Evolutionary conservation across 2,888 invertebrate genomes (phyloP).

Genomic region (Mesorhabditis sp.): DNA sequence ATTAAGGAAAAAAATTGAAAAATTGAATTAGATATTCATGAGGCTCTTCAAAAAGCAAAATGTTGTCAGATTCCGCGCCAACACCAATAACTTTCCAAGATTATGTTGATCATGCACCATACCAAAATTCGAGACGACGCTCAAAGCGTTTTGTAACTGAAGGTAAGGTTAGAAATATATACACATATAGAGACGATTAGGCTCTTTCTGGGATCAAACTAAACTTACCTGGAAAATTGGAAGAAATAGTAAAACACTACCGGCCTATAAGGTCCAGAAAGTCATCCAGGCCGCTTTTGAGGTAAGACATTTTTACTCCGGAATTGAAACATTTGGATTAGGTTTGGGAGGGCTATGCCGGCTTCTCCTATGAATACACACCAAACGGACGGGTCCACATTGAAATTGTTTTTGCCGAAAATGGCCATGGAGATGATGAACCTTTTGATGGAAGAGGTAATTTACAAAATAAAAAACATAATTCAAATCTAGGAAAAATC

Average conservation of each 20-base stretch:
- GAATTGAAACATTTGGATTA: background rate
- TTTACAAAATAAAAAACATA: background rate
- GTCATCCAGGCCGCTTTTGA: too few species aligned
- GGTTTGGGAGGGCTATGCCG: conserved; percentile 49
- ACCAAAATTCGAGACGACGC: background rate
- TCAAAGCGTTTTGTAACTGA: background rate
- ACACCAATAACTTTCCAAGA: background rate
- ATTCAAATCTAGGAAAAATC: conserved; percentile 46
- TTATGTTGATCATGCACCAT: background rate
- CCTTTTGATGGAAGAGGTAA: conserved; percentile 59
- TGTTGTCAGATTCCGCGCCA: background rate
- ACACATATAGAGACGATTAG: too few species aligned
- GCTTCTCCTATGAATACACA: conserved; percentile 40
- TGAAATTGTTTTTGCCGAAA: conserved; percentile 54
- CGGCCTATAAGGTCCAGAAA: too few species aligned
- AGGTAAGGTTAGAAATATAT: background rate
- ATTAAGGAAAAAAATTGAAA: too few species aligned
- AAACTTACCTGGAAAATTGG: too few species aligned
- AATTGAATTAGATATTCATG: too few species aligned
- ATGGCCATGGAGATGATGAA: conserved; percentile 57
- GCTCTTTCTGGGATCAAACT: too few species aligned
- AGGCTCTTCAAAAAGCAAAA: too few species aligned
- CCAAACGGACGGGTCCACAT: conserved; percentile 49
- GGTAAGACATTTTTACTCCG: too few species aligned
- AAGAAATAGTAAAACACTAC: too few species aligned